A percentile compares a stretch with the other conserved stretches of the same genome.
These are phyloP conservation scores for Callipepla squamata DNA, from an alignment of 2,113 vertebrate species.

Conservation along the genomic window DNA sequence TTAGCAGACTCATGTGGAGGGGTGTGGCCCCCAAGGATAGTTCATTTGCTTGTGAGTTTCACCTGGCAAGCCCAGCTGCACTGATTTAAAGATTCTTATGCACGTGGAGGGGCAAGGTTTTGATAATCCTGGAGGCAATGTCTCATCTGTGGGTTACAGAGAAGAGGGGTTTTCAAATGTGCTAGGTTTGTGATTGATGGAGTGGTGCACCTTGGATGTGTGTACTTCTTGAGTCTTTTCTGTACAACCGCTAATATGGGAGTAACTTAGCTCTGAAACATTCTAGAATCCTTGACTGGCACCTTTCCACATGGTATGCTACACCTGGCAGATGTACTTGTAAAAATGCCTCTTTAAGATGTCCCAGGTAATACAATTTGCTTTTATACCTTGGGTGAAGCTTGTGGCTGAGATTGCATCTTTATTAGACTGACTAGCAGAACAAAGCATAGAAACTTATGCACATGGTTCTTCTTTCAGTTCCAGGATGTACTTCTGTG, in stretches of 20 bases:
- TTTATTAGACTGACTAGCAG: background rate
- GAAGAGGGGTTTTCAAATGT: background rate
- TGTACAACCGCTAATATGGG: background rate
- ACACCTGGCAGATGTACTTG: background rate
- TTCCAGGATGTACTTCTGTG: background rate
- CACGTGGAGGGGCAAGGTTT: rapidly evolving
- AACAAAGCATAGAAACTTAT: background rate
- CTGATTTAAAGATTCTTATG: background rate
- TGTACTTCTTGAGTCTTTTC: background rate
- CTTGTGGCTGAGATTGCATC: background rate
- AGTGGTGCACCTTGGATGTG: rapidly evolving
- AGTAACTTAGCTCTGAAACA: background rate
- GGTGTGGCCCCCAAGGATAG: background rate
- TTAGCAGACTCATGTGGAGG: background rate
- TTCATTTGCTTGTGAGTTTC: background rate
- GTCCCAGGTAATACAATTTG: background rate
- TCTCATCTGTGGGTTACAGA: background rate
- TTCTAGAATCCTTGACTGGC: background rate
- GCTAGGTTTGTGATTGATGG: background rate
- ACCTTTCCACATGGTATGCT: background rate
- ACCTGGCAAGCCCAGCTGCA: background rate
- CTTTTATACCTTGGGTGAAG: background rate
- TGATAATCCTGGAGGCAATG: background rate
- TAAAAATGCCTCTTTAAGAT: background rate
- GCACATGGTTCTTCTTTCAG: background rate